Evolutionary conservation across 2,888 invertebrate species (phyloP), one percentile per base, ranked within the genome.

Genomic region (Neoascia interrupta): DNA sequence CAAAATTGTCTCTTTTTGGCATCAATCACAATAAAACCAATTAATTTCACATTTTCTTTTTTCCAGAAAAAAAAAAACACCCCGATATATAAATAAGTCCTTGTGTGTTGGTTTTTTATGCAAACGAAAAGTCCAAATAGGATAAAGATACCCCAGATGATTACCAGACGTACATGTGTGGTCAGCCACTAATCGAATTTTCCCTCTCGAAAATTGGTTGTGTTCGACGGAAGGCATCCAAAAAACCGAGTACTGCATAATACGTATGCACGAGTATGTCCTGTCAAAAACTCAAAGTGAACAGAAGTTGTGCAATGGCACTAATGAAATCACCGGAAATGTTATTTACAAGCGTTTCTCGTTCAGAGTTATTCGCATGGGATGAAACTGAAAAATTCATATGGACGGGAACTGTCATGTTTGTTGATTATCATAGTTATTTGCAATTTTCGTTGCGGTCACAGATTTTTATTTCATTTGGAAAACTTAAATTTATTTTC

Each of bases 251-350:
- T n/a, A 31, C 15, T 36, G 19, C 54, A 73, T n/a, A n/a, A n/a
- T n/a, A n/a, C n/a, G n/a, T n/a, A n/a, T n/a, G n/a, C n/a, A n/a
- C n/a, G n/a, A n/a, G n/a, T n/a, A n/a, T 45, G 21, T 79, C 66
- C 73, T 66, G 49, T 47, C 43, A 41, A 56, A 56, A 73, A 21
- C 73, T 68, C 79, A 79, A 79, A 79, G 66, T 13, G 73, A 61
- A 61, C 37, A 66, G 41, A 68, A 61, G 41, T 49, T 61, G 54
- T 72, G 56, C 68, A 73, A 15, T 79, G 60, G 49, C 60, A 79
- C 79, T 79, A 79, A 79, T 79, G 79, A 79, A 79, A 79, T 79
- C 79, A 79, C 79, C 72, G 79, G 79, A 79, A 79, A 79, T 79
- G 79, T 79, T 73, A 73, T 79, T 79, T 79, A 68, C 79, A 68